These are phyloP conservation scores for Aselliscus stoliczkanus DNA, from an alignment of 2,797 vertebrate genomes.

Conservation along the genomic window DNA sequence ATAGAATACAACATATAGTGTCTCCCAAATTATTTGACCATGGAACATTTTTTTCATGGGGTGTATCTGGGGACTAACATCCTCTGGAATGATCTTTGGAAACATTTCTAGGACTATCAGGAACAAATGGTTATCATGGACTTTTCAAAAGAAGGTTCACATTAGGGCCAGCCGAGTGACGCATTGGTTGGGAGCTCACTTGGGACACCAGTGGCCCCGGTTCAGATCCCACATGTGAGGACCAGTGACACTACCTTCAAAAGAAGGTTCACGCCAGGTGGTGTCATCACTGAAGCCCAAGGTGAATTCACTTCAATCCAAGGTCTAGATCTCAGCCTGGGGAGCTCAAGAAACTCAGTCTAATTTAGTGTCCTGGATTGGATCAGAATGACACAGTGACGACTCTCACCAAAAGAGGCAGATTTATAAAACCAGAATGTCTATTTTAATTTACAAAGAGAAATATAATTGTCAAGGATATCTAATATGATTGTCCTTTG, in stretches of 20 bases:
- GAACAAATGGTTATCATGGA: background rate
- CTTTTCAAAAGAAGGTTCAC: background rate
- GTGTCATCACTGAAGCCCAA: background rate
- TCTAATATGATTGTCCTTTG: background rate
- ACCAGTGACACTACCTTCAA: too few relatives aligned
- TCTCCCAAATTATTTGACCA: background rate
- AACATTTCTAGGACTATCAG: background rate
- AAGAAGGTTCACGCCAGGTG: background rate
- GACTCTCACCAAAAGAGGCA: background rate
- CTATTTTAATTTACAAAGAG: conserved; percentile 3
- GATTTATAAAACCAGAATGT: background rate
- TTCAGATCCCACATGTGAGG: too few relatives aligned
- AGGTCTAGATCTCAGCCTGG: background rate
- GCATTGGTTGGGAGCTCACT: too few relatives aligned
- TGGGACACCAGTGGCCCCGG: too few relatives aligned
- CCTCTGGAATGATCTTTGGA: background rate
- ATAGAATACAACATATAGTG: background rate
- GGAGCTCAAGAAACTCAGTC: background rate
- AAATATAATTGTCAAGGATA: background rate
- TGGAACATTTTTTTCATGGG: background rate
- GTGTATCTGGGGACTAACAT: background rate
- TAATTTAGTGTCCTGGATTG: background rate
- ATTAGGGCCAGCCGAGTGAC: too few relatives aligned
- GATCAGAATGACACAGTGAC: background rate
- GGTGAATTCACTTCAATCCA: background rate